Conservation (phyloP, 2,113 vertebrate genomes). For the Austrofundulus limnaeus region DNA sequence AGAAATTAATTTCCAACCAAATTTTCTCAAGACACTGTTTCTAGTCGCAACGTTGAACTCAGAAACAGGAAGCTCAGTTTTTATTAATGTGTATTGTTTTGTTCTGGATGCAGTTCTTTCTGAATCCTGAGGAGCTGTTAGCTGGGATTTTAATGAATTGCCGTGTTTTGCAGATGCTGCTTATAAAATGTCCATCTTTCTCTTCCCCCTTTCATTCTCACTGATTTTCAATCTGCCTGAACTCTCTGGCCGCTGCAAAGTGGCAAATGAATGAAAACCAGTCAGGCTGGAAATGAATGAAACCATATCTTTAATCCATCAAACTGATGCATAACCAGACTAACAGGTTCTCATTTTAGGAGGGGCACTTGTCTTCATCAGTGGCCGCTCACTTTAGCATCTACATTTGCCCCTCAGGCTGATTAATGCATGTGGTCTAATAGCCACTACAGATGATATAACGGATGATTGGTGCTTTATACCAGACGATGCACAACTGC, state of each 20-base stretch:
- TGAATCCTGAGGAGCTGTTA: constrained; percentile 20
- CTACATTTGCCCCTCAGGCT: constrained; percentile 59
- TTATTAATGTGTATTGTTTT: constrained; percentile 26
- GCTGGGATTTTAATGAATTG: constrained; percentile 52
- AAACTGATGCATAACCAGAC: constrained; percentile 72
- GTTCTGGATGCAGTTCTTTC: constrained; percentile 28
- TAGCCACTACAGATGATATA: constrained; percentile 71
- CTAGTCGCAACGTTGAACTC: constrained; percentile 12
- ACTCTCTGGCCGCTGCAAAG: constrained; percentile 52
- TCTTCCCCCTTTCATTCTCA: constrained; percentile 19
- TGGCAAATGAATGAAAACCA: constrained; percentile 67
- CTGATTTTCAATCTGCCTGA: constrained; percentile 47
- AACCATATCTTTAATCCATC: constrained; percentile 73
- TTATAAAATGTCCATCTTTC: constrained; percentile 55
- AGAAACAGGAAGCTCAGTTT: constrained; percentile 11
- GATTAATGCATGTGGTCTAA: constrained; percentile 70
- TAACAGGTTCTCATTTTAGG: constrained; percentile 54
- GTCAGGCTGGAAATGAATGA: constrained; percentile 68
- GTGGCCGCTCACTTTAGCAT: constrained; percentile 65
- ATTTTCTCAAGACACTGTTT: constrained; percentile 26
- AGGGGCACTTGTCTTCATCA: constrained; percentile 76
- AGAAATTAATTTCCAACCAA: constrained; percentile 34
- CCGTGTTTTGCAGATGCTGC: constrained; percentile 41
- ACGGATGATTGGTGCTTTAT: constrained; percentile 69
- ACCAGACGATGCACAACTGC: constrained; percentile 31